Conservation (phyloP, 2,113 vertebrate genomes). For the Turdus rufiventris region DNA sequence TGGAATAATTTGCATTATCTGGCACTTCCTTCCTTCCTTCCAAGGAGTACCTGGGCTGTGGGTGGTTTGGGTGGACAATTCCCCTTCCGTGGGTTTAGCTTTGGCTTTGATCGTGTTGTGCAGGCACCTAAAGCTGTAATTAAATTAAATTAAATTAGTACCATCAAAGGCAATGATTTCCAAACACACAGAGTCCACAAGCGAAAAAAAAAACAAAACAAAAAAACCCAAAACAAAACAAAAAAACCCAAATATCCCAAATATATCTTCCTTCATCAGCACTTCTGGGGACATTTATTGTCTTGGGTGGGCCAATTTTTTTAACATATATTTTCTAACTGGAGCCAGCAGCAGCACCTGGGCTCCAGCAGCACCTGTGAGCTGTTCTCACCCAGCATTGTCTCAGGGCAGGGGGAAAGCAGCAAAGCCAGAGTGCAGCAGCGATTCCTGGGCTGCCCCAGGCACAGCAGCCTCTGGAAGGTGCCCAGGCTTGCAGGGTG, state of each 20-base stretch:
- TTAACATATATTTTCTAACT: fast-evolving
- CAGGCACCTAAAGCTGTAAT: not conserved
- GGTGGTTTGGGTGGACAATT: not conserved
- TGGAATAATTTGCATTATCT: not conserved
- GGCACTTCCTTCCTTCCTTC: not conserved
- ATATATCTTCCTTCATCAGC: not conserved
- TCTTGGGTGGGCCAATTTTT: not conserved
- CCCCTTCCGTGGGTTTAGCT: not conserved
- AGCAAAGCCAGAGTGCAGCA: not conserved
- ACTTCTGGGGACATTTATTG: not conserved
- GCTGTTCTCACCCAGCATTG: not conserved
- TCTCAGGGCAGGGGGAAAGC: not conserved
- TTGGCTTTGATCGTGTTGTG: not conserved
- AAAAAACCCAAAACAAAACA: not conserved
- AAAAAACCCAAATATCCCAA: not conserved
- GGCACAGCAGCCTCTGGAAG: not conserved
- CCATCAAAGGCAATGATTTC: not conserved
- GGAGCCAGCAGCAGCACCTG: not conserved
- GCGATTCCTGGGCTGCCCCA: not conserved
- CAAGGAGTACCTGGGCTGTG: not conserved
- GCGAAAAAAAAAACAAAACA: not conserved
- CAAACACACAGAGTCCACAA: not conserved
- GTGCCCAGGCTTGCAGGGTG: conserved; percentile 1
- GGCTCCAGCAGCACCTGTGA: not conserved
- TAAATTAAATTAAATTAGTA: not conserved